A percentile compares a stretch with the other conserved stretches of the same genome.
Conservation (phyloP, 2,888 invertebrate species). For the Tenthredo notha region DNA sequence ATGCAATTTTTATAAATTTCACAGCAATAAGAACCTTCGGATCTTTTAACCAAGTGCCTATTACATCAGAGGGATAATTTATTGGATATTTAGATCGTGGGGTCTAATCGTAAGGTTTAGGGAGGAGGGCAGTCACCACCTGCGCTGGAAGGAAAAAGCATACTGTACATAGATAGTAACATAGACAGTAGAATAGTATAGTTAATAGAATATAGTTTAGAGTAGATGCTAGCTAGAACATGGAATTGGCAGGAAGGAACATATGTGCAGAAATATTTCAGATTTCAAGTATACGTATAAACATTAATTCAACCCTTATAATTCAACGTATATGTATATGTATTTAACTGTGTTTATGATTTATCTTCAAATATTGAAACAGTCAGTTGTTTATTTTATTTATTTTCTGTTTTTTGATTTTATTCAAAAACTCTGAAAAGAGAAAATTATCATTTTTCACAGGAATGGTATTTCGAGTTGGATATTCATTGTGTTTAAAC, state of each 20-base stretch:
- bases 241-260: slow-evolving; percentile 65
- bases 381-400: too few relatives aligned
- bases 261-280: slow-evolving; percentile 46
- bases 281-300: slow-evolving; percentile 19
- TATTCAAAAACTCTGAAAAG: too few relatives aligned
- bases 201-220: slow-evolving; percentile 57
- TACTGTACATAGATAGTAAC: slow-evolving; percentile 60
- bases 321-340: too few relatives aligned
- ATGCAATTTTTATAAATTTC: background rate
- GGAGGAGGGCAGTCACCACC: slow-evolving; percentile 63
- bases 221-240: slow-evolving; percentile 63
- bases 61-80: slow-evolving; percentile 60
- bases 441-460: too few relatives aligned
- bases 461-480: too few relatives aligned
- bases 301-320: too few relatives aligned
- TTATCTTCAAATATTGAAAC: background rate
- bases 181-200: slow-evolving; percentile 60
- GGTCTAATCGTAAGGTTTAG: slow-evolving; percentile 36
- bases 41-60: slow-evolving; percentile 61
- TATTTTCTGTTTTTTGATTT: too few relatives aligned
- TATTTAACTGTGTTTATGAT: too few relatives aligned
- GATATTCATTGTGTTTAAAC: too few relatives aligned
- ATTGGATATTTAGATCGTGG: slow-evolving; percentile 49
- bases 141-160: slow-evolving; percentile 62
- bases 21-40: slow-evolving; percentile 57